These are phyloP conservation scores for Ctenochaetus hawaiiensis DNA, from an alignment of 2,797 vertebrate species.

Conservation along the genomic window DNA sequence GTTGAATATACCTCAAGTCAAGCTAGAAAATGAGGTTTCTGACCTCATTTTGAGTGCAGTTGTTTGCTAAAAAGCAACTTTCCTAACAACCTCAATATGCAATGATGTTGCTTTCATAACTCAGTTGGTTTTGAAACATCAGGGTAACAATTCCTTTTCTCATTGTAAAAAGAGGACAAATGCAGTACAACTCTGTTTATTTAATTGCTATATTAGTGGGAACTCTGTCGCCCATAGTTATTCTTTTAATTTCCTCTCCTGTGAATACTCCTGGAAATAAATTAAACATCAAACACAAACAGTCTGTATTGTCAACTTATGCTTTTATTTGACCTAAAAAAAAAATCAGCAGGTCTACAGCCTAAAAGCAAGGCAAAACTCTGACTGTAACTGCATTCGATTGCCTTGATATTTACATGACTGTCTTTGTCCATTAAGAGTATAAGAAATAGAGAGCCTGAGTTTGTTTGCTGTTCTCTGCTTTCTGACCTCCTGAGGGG, in stretches of 20 bases:
- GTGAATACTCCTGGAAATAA: background rate
- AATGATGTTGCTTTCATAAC: slow-evolving; percentile 12
- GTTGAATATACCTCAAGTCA: background rate
- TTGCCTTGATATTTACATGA: background rate
- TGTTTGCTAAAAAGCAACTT: background rate
- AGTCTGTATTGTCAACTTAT: background rate
- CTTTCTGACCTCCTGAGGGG: slow-evolving; percentile 24
- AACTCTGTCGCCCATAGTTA: slow-evolving; percentile 5
- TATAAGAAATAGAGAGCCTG: background rate
- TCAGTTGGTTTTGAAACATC: slow-evolving; percentile 14
- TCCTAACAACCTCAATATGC: slow-evolving; percentile 1
- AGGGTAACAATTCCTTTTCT: slow-evolving; percentile 1
- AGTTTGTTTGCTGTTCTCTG: slow-evolving; percentile 41
- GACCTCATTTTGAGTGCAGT: background rate
- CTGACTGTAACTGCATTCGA: background rate
- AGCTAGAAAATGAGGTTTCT: background rate
- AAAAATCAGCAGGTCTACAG: background rate
- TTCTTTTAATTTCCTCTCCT: slow-evolving; percentile 1
- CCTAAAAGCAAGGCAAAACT: background rate
- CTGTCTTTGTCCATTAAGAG: background rate
- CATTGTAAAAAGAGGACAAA: background rate
- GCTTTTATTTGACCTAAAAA: background rate
- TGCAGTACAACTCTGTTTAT: background rate
- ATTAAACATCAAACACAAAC: background rate
- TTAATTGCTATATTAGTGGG: background rate